Base-by-base conservation (phyloP, 2,888 invertebrate genomes). In the Leptinotarsa haldemani region DNA sequence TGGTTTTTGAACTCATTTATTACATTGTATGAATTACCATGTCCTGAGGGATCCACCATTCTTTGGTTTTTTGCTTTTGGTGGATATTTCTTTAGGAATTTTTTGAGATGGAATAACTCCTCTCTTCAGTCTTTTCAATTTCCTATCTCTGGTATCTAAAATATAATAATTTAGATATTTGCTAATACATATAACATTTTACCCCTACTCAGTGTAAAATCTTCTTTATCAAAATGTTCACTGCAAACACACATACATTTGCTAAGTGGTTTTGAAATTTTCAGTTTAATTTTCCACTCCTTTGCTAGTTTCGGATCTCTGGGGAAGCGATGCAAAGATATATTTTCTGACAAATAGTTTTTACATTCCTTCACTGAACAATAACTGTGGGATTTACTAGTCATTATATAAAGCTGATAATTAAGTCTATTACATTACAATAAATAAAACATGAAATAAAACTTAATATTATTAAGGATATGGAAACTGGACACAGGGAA, bases 161-260 rank as follows among this genome's bases (percentile, higher is more conserved):
- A 40, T 40, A 56, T 22, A 13, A 22, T 56, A 15, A 13, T 1
- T 22, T 22, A 56, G 22, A 56, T 56, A 18, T 20, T 22, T 22
- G 22, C 18, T 20, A 56, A 56, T 20, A 2, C 18, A 13, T 52
- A n/a, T 18, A 16, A 7, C 40, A 22, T 16, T 25, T 15, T 13
- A 15, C 25, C 15, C 25, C 15, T 61, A 61, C 61, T 61, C 3
- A 30, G 16, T 30, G 30, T 61, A 30, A 61, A 61, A 25, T 30
- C 61, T 30, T 61, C 25, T 15, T 7, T 13, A 15, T 7, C 4
- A n/a, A 61, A 61, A 16, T 61, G 25, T 30, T 61, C 61, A 61
- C 61, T 61, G 30, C 61, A 30, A 22, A 61, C 61, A 61, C 16
- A 30, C 61, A 16, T 61, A 15, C 16, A 61, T 61, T 61, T 25